Base-by-base conservation (phyloP, 2,888 invertebrate genomes). In the Patella pellucida region DNA sequence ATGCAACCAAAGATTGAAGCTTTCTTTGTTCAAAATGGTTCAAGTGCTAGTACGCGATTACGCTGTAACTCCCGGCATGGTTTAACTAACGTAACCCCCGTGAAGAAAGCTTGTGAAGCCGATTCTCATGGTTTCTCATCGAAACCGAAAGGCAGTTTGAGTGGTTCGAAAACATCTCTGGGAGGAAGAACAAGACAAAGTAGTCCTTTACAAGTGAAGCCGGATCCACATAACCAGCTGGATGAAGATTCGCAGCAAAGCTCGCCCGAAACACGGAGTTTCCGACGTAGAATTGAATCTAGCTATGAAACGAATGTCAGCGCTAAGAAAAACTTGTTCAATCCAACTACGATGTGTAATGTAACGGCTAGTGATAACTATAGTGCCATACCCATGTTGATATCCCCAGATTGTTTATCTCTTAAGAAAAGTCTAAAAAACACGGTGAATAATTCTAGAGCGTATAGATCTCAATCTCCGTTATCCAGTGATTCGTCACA, bases 381-480 rank as follows among this genome's bases (percentile, higher is more conserved):
- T 62, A 62, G 62, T 62, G 62, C 62, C 62, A 62, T 62, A 62
- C 62, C 62, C 19, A 62, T 62, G 62, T 62, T 62, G 1, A 62
- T 62, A 23, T 23, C 19, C 14, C 62, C 62, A 3, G 23, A 62
- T 23, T 62, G 62, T 62, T 62, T 62, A 62, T 62, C 62, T 23
- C 12, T 62, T 12, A 62, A 62, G 16, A 19, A 15, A 11, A 62
- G 62, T 62, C 23, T 62, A 62, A 62, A 62, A 23, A 23, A 62
- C 9, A 62, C 62, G 3, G 23, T 62, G 11, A 62, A 62, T 4
- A 73, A 74, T 16, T 19, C 72, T 52, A 73, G 67, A 11, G 74
- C 76, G 14, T 81, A 79, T 52, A 69, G 81, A 16, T 79, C 79
- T 19, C 79, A 79, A 52, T 81, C 81, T n/a, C 81, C 81, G 0